phyloP scores from a whole-genome alignment of 2,888 invertebrate species.

The Rhimphoctona megacephalus region DNA sequence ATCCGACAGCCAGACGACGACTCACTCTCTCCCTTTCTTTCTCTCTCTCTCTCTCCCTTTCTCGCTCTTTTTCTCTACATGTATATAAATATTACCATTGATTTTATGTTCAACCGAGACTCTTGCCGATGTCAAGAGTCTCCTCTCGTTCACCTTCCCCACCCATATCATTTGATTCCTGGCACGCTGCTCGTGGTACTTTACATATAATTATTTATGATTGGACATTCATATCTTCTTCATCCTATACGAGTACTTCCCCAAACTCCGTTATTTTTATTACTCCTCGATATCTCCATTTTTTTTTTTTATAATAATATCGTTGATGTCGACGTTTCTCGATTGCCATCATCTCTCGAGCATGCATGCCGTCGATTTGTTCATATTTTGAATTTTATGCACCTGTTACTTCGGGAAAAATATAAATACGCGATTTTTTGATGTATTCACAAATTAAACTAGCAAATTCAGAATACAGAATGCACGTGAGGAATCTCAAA shows the following conservation, averaged over 20 bases:
- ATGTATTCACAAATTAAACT: background rate
- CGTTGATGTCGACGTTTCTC: conserved; percentile 3
- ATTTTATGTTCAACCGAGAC: conserved; percentile 53
- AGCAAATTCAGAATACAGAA: no score
- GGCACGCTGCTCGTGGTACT: conserved; percentile 39
- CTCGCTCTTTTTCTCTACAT: conserved; percentile 28
- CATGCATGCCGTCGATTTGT: background rate
- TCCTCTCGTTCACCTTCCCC: conserved; percentile 23
- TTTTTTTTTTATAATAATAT: background rate
- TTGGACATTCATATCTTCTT: conserved; percentile 39
- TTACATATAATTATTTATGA: conserved; percentile 54
- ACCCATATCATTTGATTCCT: conserved; percentile 47
- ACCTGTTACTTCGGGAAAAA: background rate
- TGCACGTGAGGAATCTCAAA: no score
- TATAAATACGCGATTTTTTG: background rate
- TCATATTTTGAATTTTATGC: background rate
- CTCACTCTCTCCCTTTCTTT: conserved; percentile 3
- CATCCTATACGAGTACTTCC: background rate
- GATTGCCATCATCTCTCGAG: conserved; percentile 10
- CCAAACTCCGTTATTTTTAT: conserved; percentile 7
- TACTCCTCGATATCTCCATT: background rate
- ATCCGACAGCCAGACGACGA: conserved; percentile 47
- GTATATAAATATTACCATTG: conserved; percentile 40
- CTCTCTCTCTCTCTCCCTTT: conserved; percentile 16
- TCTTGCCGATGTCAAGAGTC: conserved; percentile 30